Evolutionary conservation across 2,113 vertebrate genomes (phyloP).

Genomic region (Triplophysa tibetana): DNA sequence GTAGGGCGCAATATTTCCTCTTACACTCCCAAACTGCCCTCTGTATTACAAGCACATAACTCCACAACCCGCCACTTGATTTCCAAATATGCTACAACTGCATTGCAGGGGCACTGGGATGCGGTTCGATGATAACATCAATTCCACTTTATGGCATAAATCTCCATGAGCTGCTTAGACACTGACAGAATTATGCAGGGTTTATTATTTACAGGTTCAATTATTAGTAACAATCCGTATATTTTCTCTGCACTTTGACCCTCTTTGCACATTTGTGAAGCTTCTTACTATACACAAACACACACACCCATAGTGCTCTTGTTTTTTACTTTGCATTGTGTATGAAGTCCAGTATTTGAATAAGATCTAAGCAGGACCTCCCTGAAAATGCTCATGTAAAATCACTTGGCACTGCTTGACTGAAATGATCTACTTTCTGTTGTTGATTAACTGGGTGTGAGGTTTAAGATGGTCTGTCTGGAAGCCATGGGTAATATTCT

Average conservation of each 20-base stretch:
- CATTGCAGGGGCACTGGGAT: constrained; percentile 16
- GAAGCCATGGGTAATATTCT: constrained; percentile 4
- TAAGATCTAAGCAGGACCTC: constrained; percentile 4
- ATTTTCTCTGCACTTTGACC: constrained; percentile 6
- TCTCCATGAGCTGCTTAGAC: neutral
- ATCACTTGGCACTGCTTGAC: constrained; percentile 13
- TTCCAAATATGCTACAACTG: neutral
- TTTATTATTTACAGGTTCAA: neutral
- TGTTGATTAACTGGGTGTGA: constrained; percentile 49
- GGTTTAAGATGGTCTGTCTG: constrained; percentile 31
- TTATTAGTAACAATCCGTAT: neutral
- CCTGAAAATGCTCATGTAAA: neutral
- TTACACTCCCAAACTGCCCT: constrained; percentile 13
- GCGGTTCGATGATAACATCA: constrained; percentile 26
- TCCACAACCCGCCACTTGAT: neutral
- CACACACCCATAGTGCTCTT: neutral
- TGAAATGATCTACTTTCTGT: constrained; percentile 30
- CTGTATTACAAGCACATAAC: neutral
- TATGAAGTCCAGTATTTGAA: neutral
- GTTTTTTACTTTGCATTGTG: neutral
- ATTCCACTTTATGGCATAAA: neutral
- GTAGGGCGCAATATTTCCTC: constrained; percentile 44
- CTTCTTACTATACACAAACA: neutral
- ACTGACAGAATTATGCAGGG: neutral
- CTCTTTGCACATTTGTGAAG: neutral